Evolutionary conservation across 2,113 vertebrate genomes (phyloP), one percentile per base, ranked within the genome.

Genomic region (Meriones unguiculatus): DNA sequence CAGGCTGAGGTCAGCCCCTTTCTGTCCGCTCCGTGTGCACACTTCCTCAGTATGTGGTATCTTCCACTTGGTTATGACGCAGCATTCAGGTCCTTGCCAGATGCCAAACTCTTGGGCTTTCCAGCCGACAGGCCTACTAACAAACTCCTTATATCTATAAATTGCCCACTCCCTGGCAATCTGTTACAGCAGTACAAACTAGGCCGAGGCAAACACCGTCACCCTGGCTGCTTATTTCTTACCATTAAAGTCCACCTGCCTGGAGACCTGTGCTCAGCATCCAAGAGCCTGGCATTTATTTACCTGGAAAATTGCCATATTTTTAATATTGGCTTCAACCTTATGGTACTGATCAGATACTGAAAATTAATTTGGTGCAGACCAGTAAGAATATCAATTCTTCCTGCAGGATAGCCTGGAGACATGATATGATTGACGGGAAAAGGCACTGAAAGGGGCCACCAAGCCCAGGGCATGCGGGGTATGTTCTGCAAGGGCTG

Each of bases 381-480:
- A 64, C 28, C 38, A 50, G 25, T 50, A 52, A 70, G n/a, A 76
- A 20, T 10, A 3, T 7, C 2, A 3, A 1, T 28, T 57, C 73
- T 35, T 57, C 73, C 38, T 15, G 52, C 1, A 32, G 30, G 41
- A 30, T 11, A 4, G 2, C 41, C 69, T 46, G 50, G 92, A 73
- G 54, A 1, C 12, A 2, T 0, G 3, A 70, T 41, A 3, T 67
- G 67, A 62, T 59, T 35, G 52, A 15, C 25, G 70, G 52, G 52
- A 32, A 18, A 57, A 35, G n/a, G 12, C 12, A 73, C n/a, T 22
- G 65, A 8, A 35, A 4, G n/a, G 35, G 41, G 7, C 22, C 28
- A 70, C 7, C 3, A 13, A 2, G 2, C 3, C 28, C 4, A 9
- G 5, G 59, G 24, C 4, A 0, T 17, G 52, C 5, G 2, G 30